Evolutionary conservation across 2,888 invertebrate genomes (phyloP), one percentile per base, ranked within the genome.

Genomic region (Diabrotica balteata): DNA sequence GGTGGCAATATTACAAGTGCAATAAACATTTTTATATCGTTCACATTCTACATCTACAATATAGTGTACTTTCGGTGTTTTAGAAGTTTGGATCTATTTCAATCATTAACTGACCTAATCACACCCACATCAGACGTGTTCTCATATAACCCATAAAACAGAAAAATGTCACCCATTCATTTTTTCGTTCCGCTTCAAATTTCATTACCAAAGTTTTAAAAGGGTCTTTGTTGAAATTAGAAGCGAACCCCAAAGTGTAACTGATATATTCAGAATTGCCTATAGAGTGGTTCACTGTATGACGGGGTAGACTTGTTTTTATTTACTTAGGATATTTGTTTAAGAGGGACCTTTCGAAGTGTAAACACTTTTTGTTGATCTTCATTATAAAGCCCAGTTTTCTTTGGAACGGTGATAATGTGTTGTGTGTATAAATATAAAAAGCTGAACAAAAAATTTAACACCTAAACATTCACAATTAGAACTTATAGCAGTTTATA

Each of bases 281-380:
- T 47, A 60, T 57, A 47, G 63, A 63, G 58, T 63, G 53, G 47
- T 49, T 67, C 63, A 54, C 59, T 54, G 43, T 45, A 53, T 61
- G 66, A 67, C 58, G 59, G 77, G 79, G 79, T 79, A 76, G 78
- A 76, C 77, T 77, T 78, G 76, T 77, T 78, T 78, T 77, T 80
- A 79, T 81, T 81, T 80, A 79, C 76, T 81, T 80, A 81, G 80
- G 80, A 78, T 80, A 79, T 80, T 80, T 80, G 78, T 75, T 74
- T 75, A 76, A 73, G 76, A 72, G 75, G 67, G 80, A 78, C 79
- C 80, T 80, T 79, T 79, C 75, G 73, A 79, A 79, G 75, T 76
- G 78, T 78, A 81, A 80, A 80, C 76, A 80, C 73, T 73, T 76
- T 77, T 70, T 77, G 76, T 73, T 75, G 75, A 73, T 75, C 73